These are phyloP conservation scores for Chymomyza costata DNA, from an alignment of 1,140 invertebrate species.

Conservation along the genomic window DNA sequence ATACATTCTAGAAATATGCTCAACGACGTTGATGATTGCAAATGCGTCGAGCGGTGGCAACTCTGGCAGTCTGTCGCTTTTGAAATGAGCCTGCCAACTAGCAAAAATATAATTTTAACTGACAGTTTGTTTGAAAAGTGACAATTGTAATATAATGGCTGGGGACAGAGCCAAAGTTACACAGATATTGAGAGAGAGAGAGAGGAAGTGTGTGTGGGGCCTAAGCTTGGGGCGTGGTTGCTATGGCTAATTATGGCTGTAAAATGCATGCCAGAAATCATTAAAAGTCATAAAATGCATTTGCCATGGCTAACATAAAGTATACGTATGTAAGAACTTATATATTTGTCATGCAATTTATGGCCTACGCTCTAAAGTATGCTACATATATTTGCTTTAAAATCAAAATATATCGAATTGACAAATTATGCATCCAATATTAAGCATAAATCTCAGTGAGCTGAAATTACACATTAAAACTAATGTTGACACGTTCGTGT, in stretches of 20 bases:
- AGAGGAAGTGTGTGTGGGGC: not conserved
- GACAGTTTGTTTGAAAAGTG: conserved; percentile 56
- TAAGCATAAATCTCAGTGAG: no score
- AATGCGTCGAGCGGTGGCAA: conserved; percentile 15
- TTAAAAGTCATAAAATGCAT: conserved; percentile 48
- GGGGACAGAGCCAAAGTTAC: no score
- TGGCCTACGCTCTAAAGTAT: no score
- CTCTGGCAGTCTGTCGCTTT: no score
- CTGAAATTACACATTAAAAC: conserved; percentile 56
- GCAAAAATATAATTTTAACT: conserved; percentile 62
- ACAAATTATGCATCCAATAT: no score
- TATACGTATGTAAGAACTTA: no score
- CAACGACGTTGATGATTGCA: conserved; percentile 30
- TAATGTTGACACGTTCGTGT: conserved; percentile 56
- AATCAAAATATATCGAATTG: no score
- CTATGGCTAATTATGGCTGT: conserved; percentile 49
- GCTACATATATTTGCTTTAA: no score
- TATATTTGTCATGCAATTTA: no score
- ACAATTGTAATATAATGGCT: conserved; percentile 56
- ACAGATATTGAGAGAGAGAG: conserved; percentile 10
- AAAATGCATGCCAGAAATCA: no score
- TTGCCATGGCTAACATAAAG: no score
- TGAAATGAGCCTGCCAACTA: conserved; percentile 13
- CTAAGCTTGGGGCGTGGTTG: conserved; percentile 7
- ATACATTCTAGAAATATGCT: conserved; percentile 21